Percentiles rank a stretch among this genome's conserved stretches.
Evolutionary conservation across 2,113 vertebrate species (phyloP).

Genomic region (Gasterosteus aculeatus): DNA sequence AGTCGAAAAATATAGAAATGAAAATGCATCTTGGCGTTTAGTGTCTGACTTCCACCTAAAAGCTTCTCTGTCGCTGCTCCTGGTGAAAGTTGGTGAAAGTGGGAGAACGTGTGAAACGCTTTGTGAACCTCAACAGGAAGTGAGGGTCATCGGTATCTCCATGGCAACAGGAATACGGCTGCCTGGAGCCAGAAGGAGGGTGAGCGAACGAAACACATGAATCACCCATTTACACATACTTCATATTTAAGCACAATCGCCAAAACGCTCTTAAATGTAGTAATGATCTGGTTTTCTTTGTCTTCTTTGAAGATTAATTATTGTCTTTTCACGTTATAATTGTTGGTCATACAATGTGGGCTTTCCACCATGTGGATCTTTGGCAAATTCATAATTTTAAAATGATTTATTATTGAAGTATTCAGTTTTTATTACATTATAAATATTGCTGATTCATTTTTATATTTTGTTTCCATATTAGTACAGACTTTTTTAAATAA

Average conservation of each 20-base stretch:
- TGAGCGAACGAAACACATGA: background rate
- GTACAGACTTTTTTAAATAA: background rate
- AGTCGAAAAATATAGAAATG: background rate
- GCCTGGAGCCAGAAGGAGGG: too few species aligned
- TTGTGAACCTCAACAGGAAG: constrained; percentile 72
- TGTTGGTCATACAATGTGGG: background rate
- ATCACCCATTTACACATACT: background rate
- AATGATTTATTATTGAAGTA: background rate
- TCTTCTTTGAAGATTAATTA: background rate
- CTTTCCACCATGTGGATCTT: background rate
- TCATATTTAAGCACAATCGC: background rate
- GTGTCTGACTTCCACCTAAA: background rate
- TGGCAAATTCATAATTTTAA: background rate
- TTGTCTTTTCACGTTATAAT: background rate
- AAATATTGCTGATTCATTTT: background rate
- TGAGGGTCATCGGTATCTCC: constrained; percentile 67
- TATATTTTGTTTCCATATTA: background rate
- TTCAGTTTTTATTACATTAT: background rate
- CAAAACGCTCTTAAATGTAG: background rate
- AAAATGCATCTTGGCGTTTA: background rate
- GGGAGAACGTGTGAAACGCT: constrained; percentile 72
- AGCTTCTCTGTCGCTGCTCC: background rate
- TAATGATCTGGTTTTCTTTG: background rate
- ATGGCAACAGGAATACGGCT: constrained; percentile 46
- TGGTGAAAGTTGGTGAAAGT: constrained; percentile 59